A percentile compares a stretch with the other conserved stretches of the same genome.
These are phyloP conservation scores for Acrocephalus kingi DNA, from an alignment of 2,113 vertebrate species.

Conservation along the genomic window DNA sequence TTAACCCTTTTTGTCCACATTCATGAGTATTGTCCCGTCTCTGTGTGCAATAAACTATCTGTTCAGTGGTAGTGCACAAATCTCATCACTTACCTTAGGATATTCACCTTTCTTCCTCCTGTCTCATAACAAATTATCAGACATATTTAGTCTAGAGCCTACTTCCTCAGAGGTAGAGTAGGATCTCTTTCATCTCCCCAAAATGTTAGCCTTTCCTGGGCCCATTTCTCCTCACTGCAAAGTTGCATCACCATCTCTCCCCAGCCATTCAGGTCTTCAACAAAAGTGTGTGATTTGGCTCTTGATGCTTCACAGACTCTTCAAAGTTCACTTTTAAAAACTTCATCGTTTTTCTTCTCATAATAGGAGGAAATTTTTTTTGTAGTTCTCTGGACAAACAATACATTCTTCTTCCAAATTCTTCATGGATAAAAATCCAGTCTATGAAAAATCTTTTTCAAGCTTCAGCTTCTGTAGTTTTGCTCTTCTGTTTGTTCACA, in stretches of 20 bases:
- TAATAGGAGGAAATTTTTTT: background rate
- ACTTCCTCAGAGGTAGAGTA: background rate
- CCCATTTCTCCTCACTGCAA: background rate
- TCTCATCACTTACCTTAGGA: background rate
- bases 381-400: background rate
- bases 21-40: fast-evolving
- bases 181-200: background rate
- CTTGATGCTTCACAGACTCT: background rate
- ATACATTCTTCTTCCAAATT: background rate
- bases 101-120: background rate
- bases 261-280: background rate
- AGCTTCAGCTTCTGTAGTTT: background rate
- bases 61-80: fast-evolving
- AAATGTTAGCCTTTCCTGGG: background rate
- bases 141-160: background rate
- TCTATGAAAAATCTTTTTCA: background rate
- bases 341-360: background rate
- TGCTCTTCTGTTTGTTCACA: background rate
- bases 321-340: background rate
- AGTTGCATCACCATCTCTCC: background rate
- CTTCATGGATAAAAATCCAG: background rate
- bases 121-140: background rate
- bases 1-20: background rate
- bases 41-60: background rate
- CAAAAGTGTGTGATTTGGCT: background rate